These are phyloP conservation scores for Cynopterus brachyotis DNA, from an alignment of 2,113 vertebrate species.

Conservation along the genomic window DNA sequence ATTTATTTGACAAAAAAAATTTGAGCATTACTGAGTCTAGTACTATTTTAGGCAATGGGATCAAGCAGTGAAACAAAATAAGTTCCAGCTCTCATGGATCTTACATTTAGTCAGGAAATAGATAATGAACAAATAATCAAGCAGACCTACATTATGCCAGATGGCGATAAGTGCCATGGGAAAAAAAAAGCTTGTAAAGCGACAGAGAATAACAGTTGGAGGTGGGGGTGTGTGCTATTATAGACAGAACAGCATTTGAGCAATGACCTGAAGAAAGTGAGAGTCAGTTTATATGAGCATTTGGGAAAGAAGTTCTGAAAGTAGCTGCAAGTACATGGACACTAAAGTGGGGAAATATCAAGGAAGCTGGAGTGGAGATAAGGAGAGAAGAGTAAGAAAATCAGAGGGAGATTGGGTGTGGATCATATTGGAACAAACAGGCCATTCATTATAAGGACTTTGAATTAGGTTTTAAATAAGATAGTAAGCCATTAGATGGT, in stretches of 20 bases:
- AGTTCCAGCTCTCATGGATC: not conserved
- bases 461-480: not conserved
- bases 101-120: not conserved
- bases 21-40: not conserved
- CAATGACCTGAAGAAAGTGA: not conserved
- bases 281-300: not conserved
- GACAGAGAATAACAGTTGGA: not conserved
- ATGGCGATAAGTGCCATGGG: not conserved
- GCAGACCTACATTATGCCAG: not conserved
- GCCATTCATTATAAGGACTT: not conserved
- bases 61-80: not conserved
- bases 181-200: not conserved
- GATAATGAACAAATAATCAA: slow-evolving; percentile 17
- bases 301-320: not conserved
- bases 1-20: not conserved
- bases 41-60: not conserved
- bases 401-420: not conserved
- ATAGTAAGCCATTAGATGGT: not conserved
- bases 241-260: not conserved
- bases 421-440: not conserved
- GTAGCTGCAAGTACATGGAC: not conserved
- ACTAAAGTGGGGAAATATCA: not conserved
- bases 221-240: not conserved
- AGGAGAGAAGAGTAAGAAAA: not conserved
- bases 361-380: not conserved